phyloP scores from a whole-genome alignment of 1,140 invertebrate species.

The Propsilocerus akamusi region DNA sequence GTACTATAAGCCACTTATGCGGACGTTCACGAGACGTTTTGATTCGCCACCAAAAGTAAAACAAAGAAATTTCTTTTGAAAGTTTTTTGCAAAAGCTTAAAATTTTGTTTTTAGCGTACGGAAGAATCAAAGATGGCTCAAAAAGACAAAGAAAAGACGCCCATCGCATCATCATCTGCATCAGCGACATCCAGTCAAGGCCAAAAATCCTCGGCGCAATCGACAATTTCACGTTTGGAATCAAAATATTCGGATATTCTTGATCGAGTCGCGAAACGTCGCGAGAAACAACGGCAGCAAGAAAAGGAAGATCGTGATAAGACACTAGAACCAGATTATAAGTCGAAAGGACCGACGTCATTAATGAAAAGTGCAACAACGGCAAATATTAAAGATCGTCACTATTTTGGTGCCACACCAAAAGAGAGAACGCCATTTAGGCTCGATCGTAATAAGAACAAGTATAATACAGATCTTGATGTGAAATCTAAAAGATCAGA shows the following conservation, averaged over 20 bases:
- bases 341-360: slow-evolving; percentile 17
- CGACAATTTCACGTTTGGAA: slow-evolving; percentile 42
- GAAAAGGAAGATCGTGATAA: slow-evolving; percentile 37
- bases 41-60: slow-evolving; percentile 10
- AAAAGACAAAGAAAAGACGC: slow-evolving; percentile 18
- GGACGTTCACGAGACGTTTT: slow-evolving; percentile 13
- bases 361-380: slow-evolving; percentile 40
- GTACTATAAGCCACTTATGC: slow-evolving; percentile 23
- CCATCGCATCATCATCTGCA: too few species aligned
- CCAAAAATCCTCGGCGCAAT: slow-evolving; percentile 10
- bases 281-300: slow-evolving; percentile 27
- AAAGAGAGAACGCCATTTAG: slow-evolving; percentile 22
- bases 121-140: slow-evolving; percentile 5
- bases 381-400: slow-evolving; percentile 16
- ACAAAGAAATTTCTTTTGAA: neutral
- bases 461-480: too few species aligned
- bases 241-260: slow-evolving; percentile 54
- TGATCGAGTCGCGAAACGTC: slow-evolving; percentile 38
- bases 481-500: too few species aligned
- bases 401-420: slow-evolving; percentile 11
- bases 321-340: slow-evolving; percentile 39
- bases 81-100: neutral
- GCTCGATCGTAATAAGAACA: slow-evolving; percentile 8
- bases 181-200: slow-evolving; percentile 7
- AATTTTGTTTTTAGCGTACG: neutral